Percentiles rank a stretch among this genome's conserved stretches.
phyloP scores from a whole-genome alignment of 2,888 invertebrate genomes.

The Malthinus seriepunctatus region DNA sequence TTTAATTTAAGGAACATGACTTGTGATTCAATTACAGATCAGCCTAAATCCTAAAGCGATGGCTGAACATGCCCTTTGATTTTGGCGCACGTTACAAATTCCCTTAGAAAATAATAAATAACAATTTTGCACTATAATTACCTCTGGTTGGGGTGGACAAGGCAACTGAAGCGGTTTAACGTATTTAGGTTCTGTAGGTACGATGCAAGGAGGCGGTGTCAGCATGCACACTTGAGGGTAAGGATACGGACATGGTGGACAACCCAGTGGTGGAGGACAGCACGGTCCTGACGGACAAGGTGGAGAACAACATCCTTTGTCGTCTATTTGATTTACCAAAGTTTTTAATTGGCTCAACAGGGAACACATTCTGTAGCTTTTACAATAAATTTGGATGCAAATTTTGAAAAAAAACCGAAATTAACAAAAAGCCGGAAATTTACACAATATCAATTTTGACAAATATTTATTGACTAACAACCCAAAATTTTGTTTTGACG shows the following conservation, averaged over 20 bases:
- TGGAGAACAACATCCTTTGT: constrained; percentile 15
- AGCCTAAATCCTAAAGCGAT: too few species aligned
- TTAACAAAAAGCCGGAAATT: background rate
- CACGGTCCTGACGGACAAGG: constrained; percentile 6
- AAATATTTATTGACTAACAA: background rate
- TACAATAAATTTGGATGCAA: constrained; percentile 4
- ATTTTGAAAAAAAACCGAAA: constrained; percentile 3
- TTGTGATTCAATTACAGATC: too few species aligned
- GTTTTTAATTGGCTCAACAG: constrained; percentile 27
- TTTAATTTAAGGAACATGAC: too few species aligned
- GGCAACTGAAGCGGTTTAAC: constrained; percentile 46
- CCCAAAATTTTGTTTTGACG: background rate
- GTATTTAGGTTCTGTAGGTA: constrained; percentile 44
- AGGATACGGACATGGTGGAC: constrained; percentile 28
- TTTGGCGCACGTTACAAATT: too few species aligned
- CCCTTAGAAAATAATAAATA: background rate
- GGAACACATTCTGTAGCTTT: constrained; percentile 13
- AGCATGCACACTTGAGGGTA: constrained; percentile 43
- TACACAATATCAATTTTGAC: background rate
- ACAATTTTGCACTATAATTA: background rate
- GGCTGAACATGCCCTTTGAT: too few species aligned
- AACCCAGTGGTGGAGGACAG: constrained; percentile 7
- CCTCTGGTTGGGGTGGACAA: constrained; percentile 19
- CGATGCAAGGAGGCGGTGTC: constrained; percentile 43
- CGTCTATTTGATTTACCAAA: constrained; percentile 30